These are phyloP conservation scores for Gobio gobio DNA, from an alignment of 2,113 vertebrate genomes.

Conservation along the genomic window DNA sequence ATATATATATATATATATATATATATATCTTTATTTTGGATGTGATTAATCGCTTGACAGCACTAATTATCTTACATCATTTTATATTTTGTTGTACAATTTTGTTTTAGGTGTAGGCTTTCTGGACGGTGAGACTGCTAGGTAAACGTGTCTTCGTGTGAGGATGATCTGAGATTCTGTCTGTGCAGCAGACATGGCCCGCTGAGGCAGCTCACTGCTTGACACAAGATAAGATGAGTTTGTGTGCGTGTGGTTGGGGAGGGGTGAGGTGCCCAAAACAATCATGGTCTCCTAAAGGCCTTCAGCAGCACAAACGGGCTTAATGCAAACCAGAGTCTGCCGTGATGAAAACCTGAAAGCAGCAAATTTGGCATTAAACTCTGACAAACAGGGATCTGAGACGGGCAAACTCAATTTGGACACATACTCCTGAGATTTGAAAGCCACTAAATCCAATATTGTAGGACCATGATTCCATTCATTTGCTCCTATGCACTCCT, in stretches of 20 bases:
- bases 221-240: not conserved
- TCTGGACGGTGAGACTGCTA: not conserved
- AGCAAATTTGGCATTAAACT: slow-evolving; percentile 60
- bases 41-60: too few species aligned
- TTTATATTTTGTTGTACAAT: too few species aligned
- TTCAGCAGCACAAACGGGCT: slow-evolving; percentile 40
- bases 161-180: not conserved
- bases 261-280: slow-evolving; percentile 23
- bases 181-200: not conserved
- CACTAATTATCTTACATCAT: too few species aligned
- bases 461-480: slow-evolving; percentile 58
- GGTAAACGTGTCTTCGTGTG: not conserved
- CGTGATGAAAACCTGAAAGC: slow-evolving; percentile 55
- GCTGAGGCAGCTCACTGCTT: slow-evolving; percentile 4
- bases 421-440: slow-evolving; percentile 58
- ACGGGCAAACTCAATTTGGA: slow-evolving; percentile 60
- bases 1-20: too few species aligned
- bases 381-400: slow-evolving; percentile 58
- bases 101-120: not conserved
- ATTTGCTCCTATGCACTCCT: slow-evolving; percentile 54
- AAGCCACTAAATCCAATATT: slow-evolving; percentile 60
- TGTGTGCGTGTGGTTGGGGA: not conserved
- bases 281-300: slow-evolving; percentile 34
- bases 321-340: slow-evolving; percentile 62
- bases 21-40: too few species aligned